These are phyloP conservation scores for Sarcophaga rosellei DNA, from an alignment of 2,888 invertebrate genomes.

Conservation along the genomic window DNA sequence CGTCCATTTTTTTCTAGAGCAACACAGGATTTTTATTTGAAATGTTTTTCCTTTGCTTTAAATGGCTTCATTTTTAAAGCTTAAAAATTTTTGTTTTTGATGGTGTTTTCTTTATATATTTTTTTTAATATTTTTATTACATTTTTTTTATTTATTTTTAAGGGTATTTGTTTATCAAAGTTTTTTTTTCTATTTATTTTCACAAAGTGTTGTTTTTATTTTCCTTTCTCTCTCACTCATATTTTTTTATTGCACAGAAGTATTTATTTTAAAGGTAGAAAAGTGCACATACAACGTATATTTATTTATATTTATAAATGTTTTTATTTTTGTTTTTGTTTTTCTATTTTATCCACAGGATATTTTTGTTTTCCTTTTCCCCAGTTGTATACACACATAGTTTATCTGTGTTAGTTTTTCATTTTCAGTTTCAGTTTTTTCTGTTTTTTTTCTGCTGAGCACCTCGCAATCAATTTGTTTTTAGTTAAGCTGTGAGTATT, in stretches of 20 bases:
- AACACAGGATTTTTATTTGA: conserved; percentile 41
- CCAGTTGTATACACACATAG: too few species aligned
- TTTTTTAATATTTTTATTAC: too few species aligned
- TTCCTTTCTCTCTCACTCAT: not conserved
- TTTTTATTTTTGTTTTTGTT: conserved; percentile 24
- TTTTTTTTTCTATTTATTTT: conserved; percentile 31
- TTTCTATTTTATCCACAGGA: conserved; percentile 7
- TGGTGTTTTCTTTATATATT: conserved; percentile 1
- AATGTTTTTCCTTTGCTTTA: conserved; percentile 20
- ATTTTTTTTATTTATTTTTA: not conserved
- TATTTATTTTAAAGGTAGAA: conserved; percentile 7
- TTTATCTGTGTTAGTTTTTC: conserved; percentile 26
- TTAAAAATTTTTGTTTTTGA: conserved; percentile 35
- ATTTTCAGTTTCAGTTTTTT: conserved; percentile 59
- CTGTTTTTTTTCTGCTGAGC: not conserved
- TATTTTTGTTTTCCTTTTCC: conserved; percentile 23
- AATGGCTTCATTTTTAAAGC: conserved; percentile 57
- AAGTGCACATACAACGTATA: conserved; percentile 6
- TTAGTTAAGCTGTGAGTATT: conserved; percentile 61
- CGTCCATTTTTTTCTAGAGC: not conserved
- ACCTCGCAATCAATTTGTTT: conserved; percentile 52
- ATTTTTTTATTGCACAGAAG: too few species aligned
- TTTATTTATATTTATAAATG: conserved; percentile 32
- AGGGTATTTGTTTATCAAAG: conserved; percentile 25
- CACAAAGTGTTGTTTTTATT: conserved; percentile 11